Conservation (phyloP, 2,113 vertebrate species). For the Tapirus terrestris region DNA sequence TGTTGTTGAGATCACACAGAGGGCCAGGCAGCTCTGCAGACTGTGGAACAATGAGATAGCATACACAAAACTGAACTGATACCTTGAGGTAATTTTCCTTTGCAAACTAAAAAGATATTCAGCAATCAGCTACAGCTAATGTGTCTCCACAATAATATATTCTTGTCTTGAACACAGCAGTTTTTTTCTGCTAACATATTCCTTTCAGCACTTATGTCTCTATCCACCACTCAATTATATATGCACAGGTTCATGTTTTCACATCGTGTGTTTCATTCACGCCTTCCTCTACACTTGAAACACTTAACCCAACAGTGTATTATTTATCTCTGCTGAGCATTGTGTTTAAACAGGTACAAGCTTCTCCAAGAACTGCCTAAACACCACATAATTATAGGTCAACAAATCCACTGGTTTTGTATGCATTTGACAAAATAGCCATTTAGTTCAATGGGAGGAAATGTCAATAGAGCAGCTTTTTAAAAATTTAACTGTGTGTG, state of each 20-base stretch:
- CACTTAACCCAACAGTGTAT: neutral
- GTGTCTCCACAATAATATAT: neutral
- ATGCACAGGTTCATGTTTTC: constrained; percentile 47
- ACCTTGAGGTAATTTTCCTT: constrained; percentile 4
- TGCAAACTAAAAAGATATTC: neutral
- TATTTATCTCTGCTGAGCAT: constrained; percentile 38
- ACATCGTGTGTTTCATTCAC: constrained; percentile 34
- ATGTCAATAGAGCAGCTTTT: neutral
- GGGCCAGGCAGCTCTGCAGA: fast-evolving
- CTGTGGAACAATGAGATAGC: neutral
- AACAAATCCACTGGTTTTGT: neutral
- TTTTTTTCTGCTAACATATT: constrained; percentile 7
- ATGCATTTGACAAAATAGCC: neutral
- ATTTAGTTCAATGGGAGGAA: neutral
- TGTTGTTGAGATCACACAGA: neutral
- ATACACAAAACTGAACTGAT: neutral
- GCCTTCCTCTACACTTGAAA: neutral
- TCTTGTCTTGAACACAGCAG: neutral
- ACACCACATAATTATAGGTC: neutral
- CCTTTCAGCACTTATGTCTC: constrained; percentile 21
- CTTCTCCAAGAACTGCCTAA: neutral
- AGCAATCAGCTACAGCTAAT: constrained; percentile 14
- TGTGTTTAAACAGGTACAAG: neutral
- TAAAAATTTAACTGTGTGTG: neutral
- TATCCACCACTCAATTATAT: neutral